These are phyloP conservation scores for Ephestia elutella DNA, from an alignment of 1,140 invertebrate genomes.

Conservation along the genomic window DNA sequence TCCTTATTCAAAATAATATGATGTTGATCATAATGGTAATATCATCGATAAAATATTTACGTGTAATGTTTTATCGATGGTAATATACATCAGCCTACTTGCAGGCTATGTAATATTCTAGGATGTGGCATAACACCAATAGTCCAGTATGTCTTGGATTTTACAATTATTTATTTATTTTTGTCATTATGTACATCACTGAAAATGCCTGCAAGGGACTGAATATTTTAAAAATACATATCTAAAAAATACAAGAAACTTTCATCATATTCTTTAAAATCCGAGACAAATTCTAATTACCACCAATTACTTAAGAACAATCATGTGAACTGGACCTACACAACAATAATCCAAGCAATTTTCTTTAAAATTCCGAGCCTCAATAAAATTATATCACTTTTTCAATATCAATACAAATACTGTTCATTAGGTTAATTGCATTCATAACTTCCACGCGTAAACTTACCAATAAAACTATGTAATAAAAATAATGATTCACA, in stretches of 20 bases:
- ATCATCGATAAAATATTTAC: too few species aligned
- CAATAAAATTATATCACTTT: slow-evolving; percentile 55
- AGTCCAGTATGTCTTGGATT: background rate
- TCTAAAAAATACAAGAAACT: slow-evolving; percentile 39
- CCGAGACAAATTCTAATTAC: slow-evolving; percentile 16
- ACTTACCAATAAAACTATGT: slow-evolving; percentile 40
- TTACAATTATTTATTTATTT: background rate
- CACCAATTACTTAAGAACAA: slow-evolving; percentile 8
- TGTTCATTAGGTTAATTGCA: slow-evolving; percentile 38
- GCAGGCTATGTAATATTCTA: too few species aligned
- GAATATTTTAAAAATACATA: slow-evolving; percentile 26
- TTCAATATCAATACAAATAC: slow-evolving; percentile 38
- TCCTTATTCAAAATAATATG: too few species aligned
- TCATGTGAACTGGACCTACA: background rate
- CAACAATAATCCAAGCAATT: background rate
- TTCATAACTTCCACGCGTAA: slow-evolving; percentile 37
- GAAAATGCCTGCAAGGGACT: slow-evolving; percentile 32
- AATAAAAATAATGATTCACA: slow-evolving; percentile 39
- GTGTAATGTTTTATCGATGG: too few species aligned
- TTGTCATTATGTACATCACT: slow-evolving; percentile 41
- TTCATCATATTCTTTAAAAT: slow-evolving; percentile 17
- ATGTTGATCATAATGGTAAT: too few species aligned
- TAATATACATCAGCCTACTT: too few species aligned
- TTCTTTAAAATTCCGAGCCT: slow-evolving; percentile 38
- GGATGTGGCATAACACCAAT: background rate